phyloP scores from a whole-genome alignment of 2,888 invertebrate genomes.

The Xylophagus ater region DNA sequence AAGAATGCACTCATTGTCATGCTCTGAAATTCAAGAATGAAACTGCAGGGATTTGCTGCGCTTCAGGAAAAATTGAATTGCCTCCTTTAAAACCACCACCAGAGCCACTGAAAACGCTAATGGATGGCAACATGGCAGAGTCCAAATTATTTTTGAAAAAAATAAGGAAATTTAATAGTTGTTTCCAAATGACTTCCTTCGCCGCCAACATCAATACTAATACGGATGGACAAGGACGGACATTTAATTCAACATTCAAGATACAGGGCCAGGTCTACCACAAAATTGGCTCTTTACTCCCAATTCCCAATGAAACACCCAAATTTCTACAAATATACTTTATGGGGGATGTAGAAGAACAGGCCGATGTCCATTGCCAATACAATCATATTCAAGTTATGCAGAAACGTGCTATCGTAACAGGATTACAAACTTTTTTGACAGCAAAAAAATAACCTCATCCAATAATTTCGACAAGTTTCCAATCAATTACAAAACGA shows the following conservation, averaged over 20 bases:
- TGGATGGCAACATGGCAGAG: not conserved
- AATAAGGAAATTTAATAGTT: conserved; percentile 4
- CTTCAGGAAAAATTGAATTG: not conserved
- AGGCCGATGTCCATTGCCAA: too few relatives aligned
- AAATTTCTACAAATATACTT: too few relatives aligned
- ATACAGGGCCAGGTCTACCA: conserved; percentile 2
- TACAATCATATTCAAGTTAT: too few relatives aligned
- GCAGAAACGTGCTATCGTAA: too few relatives aligned
- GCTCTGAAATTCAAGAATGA: conserved; percentile 3
- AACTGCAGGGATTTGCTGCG: not conserved
- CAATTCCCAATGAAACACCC: not conserved
- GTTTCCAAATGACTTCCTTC: conserved; percentile 1
- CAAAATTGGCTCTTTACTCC: conserved; percentile 5
- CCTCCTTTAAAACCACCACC: conserved; percentile 1
- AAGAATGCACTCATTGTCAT: too few relatives aligned
- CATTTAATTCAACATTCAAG: not conserved
- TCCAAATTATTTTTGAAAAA: conserved; percentile 1
- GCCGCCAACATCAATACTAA: conserved; percentile 2
- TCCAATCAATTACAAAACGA: conserved; percentile 9
- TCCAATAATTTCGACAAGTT: conserved; percentile 10
- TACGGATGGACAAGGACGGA: not conserved
- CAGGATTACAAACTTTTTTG: not conserved
- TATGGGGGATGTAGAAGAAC: too few relatives aligned
- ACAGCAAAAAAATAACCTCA: not conserved
- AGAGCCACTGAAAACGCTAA: conserved; percentile 4